Percentiles rank a stretch among this genome's conserved stretches.
These are phyloP conservation scores for Heterocephalus glaber DNA, from an alignment of 2,113 vertebrate species.

Conservation along the genomic window DNA sequence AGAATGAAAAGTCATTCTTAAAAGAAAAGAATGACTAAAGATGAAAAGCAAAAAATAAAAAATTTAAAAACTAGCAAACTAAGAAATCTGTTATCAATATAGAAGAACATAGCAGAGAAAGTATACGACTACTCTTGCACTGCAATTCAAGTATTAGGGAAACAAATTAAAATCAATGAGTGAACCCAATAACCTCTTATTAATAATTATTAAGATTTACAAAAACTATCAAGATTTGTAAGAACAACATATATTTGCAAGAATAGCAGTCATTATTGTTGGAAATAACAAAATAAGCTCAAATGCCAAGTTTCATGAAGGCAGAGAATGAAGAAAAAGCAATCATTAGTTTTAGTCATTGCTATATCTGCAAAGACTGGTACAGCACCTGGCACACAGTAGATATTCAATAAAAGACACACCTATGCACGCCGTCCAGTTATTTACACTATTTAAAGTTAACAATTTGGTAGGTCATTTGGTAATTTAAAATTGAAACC, in stretches of 20 bases:
- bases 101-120: slow-evolving; percentile 2
- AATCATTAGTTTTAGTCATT: not conserved
- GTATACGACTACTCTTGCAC: not conserved
- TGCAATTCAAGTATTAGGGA: not conserved
- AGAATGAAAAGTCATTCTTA: slow-evolving; percentile 32
- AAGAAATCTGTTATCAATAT: not conserved
- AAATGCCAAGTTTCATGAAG: not conserved
- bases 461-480: not conserved
- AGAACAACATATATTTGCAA: slow-evolving; percentile 5
- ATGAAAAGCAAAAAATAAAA: not conserved
- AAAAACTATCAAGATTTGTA: slow-evolving; percentile 15
- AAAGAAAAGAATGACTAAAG: slow-evolving; percentile 23
- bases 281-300: slow-evolving; percentile 41
- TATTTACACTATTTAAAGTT: slow-evolving; percentile 37
- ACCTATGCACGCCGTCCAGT: not conserved
- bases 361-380: not conserved
- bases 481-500: slow-evolving; percentile 28
- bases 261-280: slow-evolving; percentile 29
- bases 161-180: not conserved
- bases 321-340: slow-evolving; percentile 31
- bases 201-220: slow-evolving; percentile 43
- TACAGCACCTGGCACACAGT: not conserved
- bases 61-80: not conserved
- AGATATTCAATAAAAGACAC: not conserved
- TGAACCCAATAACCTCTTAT: slow-evolving; percentile 21